phyloP scores from a whole-genome alignment of 2,888 invertebrate genomes.

The Apotomis betuletana region DNA sequence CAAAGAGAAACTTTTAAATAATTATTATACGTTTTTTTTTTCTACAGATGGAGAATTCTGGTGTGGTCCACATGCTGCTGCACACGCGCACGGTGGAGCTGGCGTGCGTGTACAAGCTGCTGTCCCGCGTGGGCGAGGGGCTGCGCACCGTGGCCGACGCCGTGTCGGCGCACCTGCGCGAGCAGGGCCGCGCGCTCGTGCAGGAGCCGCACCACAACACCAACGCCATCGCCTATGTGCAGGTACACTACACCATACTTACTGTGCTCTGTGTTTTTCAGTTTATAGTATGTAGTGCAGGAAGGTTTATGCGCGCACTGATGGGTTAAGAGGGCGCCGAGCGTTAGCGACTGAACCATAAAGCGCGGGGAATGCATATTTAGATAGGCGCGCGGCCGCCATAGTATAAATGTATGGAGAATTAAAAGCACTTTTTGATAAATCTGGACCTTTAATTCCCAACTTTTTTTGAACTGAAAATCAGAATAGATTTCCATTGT shows the following conservation, averaged over 20 bases:
- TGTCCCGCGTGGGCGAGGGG: constrained; percentile 95
- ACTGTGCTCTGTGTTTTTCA: constrained; percentile 78
- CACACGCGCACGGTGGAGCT: constrained; percentile 98
- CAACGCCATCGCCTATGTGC: constrained; percentile 97
- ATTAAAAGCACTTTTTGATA: too few relatives aligned
- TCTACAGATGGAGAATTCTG: constrained; percentile 98
- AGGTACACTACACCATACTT: constrained; percentile 72
- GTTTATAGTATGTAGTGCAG: too few relatives aligned
- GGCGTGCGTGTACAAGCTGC: constrained; percentile 98
- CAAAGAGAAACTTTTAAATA: neutral
- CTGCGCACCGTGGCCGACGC: constrained; percentile 98
- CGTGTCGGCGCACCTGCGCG: constrained; percentile 96
- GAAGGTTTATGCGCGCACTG: too few relatives aligned
- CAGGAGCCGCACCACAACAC: constrained; percentile 95
- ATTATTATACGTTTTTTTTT: neutral
- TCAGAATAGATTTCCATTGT: too few relatives aligned
- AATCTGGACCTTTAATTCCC: too few relatives aligned
- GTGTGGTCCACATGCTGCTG: constrained; percentile 99
- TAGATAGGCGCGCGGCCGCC: too few relatives aligned
- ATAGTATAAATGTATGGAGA: too few relatives aligned
- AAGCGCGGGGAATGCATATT: too few relatives aligned
- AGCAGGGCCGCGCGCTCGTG: constrained; percentile 97
- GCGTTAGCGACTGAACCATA: too few relatives aligned
- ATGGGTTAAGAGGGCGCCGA: too few relatives aligned
- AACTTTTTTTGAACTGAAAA: too few relatives aligned